Evolutionary conservation across 2,888 invertebrate species (phyloP).

Genomic region (Caenorhabditis sp.): DNA sequence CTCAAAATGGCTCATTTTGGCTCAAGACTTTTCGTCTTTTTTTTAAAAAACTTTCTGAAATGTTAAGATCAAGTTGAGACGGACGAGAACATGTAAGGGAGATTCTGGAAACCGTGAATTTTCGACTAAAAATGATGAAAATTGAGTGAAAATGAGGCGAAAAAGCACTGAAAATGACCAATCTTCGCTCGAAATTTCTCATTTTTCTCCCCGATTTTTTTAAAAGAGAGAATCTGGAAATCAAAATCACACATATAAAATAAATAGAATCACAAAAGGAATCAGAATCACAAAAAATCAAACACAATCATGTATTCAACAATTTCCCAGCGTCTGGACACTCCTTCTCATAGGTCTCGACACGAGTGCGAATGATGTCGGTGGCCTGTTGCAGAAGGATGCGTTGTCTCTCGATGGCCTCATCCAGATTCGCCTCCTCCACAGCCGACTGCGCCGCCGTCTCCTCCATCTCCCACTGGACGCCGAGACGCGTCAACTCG

Average conservation of each 20-base stretch:
- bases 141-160: slow-evolving; percentile 5
- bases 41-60: too few relatives aligned
- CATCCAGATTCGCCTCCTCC: slow-evolving; percentile 53
- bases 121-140: slow-evolving; percentile 5
- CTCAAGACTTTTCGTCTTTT: not conserved
- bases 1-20: not conserved
- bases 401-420: slow-evolving; percentile 57
- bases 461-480: slow-evolving; percentile 70
- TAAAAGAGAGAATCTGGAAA: too few relatives aligned
- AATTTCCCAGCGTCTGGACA: slow-evolving; percentile 55
- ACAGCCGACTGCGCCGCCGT: slow-evolving; percentile 35
- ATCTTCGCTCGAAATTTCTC: too few relatives aligned
- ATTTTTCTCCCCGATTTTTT: too few relatives aligned
- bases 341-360: not conserved
- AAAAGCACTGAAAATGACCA: too few relatives aligned
- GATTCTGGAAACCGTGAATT: not conserved
- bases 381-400: slow-evolving; percentile 18
- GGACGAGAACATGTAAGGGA: too few relatives aligned
- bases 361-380: slow-evolving; percentile 13
- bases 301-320: slow-evolving; percentile 38
- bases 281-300: not conserved
- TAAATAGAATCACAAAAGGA: too few relatives aligned
- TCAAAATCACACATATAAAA: slow-evolving; percentile 18
- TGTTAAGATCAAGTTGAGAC: too few relatives aligned
- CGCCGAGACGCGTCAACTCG: slow-evolving; percentile 65